Conservation (phyloP, 1,140 invertebrate genomes). For the Temnothorax curvispinosus region DNA sequence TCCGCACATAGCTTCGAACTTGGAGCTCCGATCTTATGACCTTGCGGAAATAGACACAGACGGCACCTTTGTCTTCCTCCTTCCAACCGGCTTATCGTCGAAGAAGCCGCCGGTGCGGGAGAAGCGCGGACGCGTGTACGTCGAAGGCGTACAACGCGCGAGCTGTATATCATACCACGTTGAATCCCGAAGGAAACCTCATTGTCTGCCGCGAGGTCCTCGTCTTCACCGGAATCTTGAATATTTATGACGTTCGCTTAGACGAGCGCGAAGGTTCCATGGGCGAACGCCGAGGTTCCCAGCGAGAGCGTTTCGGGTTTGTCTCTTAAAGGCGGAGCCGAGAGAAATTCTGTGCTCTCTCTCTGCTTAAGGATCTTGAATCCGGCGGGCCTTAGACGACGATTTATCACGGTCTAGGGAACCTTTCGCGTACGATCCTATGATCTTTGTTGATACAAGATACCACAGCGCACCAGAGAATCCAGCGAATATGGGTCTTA, state of each 20-base stretch:
- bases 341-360: conserved; percentile 31
- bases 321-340: conserved; percentile 41
- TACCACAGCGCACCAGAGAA: conserved; percentile 24
- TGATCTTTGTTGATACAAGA: conserved; percentile 59
- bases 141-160: conserved; percentile 26
- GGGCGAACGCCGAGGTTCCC: conserved; percentile 19
- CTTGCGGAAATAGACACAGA: conserved; percentile 57
- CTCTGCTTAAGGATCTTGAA: conserved; percentile 30
- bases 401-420: conserved; percentile 55
- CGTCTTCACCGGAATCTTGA: conserved; percentile 49
- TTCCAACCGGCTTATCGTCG: neutral
- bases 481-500: conserved; percentile 35
- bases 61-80: conserved; percentile 36
- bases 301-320: conserved; percentile 42
- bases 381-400: conserved; percentile 33
- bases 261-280: conserved; percentile 35
- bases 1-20: conserved; percentile 32
- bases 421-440: conserved; percentile 51
- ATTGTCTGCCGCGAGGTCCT: conserved; percentile 55
- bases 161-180: conserved; percentile 28
- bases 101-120: neutral
- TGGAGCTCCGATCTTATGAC: conserved; percentile 45
- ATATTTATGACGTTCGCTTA: conserved; percentile 61
- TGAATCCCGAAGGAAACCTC: conserved; percentile 48
- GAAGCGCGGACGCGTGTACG: conserved; percentile 10